phyloP scores from a whole-genome alignment of 2,797 vertebrate species.

The Emys orbicularis region DNA sequence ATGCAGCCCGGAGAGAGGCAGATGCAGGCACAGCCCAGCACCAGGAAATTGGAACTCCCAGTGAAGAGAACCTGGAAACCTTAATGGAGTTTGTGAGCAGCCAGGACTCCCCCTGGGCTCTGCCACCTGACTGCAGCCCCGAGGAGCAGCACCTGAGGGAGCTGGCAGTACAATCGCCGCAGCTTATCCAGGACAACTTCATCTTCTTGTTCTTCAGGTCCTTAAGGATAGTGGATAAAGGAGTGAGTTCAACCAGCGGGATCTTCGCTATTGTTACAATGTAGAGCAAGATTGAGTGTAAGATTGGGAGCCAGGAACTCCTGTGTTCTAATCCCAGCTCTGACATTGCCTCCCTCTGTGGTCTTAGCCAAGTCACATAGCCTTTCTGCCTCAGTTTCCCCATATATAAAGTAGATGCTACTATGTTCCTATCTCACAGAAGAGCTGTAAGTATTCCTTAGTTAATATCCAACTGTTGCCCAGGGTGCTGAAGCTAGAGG shows the following conservation, averaged over 20 bases:
- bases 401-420: not conserved
- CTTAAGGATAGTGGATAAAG: conserved; percentile 82
- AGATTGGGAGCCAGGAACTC: not conserved
- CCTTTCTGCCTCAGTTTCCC: not conserved
- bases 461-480: not conserved
- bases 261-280: no score
- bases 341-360: not conserved
- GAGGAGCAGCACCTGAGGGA: conserved; percentile 81
- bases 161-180: conserved; percentile 74
- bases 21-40: accelerated
- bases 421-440: not conserved
- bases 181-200: conserved; percentile 30
- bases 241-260: conserved; percentile 76
- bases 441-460: not conserved
- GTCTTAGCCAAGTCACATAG: not conserved
- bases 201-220: conserved; percentile 80
- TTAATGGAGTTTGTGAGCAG: conserved; percentile 83
- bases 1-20: not conserved
- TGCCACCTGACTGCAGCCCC: conserved; percentile 62
- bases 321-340: not conserved
- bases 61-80: conserved; percentile 69
- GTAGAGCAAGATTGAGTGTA: not conserved
- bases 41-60: not conserved
- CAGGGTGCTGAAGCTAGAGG: not conserved
- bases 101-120: conserved; percentile 84